Base-by-base conservation (phyloP, 2,797 vertebrate species). In the Masticophis lateralis region DNA sequence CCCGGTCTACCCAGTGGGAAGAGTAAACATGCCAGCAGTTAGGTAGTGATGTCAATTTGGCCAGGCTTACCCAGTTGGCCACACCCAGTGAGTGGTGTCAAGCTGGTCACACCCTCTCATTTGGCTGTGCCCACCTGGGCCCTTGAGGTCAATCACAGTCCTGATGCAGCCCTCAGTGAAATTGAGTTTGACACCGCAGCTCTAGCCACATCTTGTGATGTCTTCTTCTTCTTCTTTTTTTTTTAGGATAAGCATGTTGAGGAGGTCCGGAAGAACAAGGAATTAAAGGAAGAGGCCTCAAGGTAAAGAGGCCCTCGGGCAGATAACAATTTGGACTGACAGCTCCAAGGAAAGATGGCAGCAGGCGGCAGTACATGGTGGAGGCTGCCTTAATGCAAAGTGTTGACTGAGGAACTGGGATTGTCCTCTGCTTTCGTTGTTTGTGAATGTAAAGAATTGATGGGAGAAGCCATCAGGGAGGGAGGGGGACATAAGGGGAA, bases 191-290 rank as follows among this genome's bases (percentile, higher is more conserved):
- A 53, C 51, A 53, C 51, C 10, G 9, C 51, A 10, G 51, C 12
- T 56, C 25, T 37, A 55, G 61, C 3, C 25, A 63, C 61, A 61
- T 28, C 61, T 63, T 63, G 60, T 27, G 60, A 61, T 9, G 1
- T 37, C 37, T 37, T 37, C 37, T 37, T 37, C 37, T 37, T 59
- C 18, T 10, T 27, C 63, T 51, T 87, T 22, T 51, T 43, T 59
- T 43, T 32, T 1, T 97, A 99, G 99, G 99, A 99, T 97, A 99
- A 99, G 97, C 99, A 99, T 12, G 99, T 99, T 0, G 99, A 99
- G 95, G 99, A 99, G 95, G 99, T 99, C 96, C 98, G 99, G 98
- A 99, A 99, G 98, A 99, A 99, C 98, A 99, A 99, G 98, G 99
- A 99, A 97, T 97, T 99, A 97, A 99, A 99, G 97, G 99, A 99